A percentile compares a stretch with the other conserved stretches of the same genome.
Conservation (phyloP, 2,888 invertebrate species). For the Pseudoips prasinana region DNA sequence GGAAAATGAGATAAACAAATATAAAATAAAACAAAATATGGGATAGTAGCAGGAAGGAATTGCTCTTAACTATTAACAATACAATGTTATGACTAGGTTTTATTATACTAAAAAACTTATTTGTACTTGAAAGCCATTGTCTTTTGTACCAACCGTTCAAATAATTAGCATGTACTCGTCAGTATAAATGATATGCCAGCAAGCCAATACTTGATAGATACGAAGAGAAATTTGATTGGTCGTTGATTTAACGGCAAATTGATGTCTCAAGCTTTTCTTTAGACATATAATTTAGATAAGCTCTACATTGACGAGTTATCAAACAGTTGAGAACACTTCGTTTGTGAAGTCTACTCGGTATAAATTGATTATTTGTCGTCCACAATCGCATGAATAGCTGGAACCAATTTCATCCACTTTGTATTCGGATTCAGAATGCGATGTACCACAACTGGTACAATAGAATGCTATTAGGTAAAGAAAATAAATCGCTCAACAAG, state of each 20-base stretch:
- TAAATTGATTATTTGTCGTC: conserved; percentile 46
- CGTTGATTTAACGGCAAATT: conserved; percentile 12
- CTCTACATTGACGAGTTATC: conserved; percentile 13
- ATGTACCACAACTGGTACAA: conserved; percentile 37
- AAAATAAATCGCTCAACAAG: conserved; percentile 21
- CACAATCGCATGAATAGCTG: conserved; percentile 36
- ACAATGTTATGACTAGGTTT: too few species aligned
- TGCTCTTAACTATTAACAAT: too few species aligned
- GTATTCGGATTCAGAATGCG: conserved; percentile 43
- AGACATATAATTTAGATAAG: conserved; percentile 12
- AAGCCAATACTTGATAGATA: conserved; percentile 10
- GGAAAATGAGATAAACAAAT: too few species aligned
- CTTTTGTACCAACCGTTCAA: conserved; percentile 12
- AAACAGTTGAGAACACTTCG: background rate
- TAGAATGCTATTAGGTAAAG: conserved; percentile 39
- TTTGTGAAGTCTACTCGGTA: conserved; percentile 16
- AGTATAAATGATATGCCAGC: conserved; percentile 15
- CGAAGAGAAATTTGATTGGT: conserved; percentile 31
- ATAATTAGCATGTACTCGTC: conserved; percentile 23
- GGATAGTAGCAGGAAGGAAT: too few species aligned
- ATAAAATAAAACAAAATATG: too few species aligned
- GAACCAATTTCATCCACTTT: conserved; percentile 53
- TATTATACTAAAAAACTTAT: too few species aligned
- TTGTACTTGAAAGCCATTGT: too few species aligned
- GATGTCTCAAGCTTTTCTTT: conserved; percentile 5